A percentile compares a stretch with the other conserved stretches of the same genome.
phyloP scores from a whole-genome alignment of 1,140 invertebrate genomes.

The Episyrphus balteatus region DNA sequence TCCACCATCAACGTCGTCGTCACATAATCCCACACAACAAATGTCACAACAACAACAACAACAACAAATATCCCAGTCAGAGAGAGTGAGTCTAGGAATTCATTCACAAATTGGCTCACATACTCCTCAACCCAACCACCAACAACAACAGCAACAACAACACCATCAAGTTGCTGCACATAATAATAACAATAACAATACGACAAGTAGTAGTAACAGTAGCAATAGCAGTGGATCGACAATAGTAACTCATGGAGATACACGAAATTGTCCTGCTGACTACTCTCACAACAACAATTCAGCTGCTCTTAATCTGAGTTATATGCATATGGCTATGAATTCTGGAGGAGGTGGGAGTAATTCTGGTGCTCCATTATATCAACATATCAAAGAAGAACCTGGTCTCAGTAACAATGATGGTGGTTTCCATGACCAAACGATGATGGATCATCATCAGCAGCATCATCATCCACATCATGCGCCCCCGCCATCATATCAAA shows the following conservation, averaged over 20 bases:
- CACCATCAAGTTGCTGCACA: slow-evolving; percentile 10
- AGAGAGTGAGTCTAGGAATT: neutral
- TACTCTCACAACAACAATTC: no score
- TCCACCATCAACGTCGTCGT: neutral
- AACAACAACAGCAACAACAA: slow-evolving; percentile 7
- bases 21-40: neutral
- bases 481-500: slow-evolving; percentile 8
- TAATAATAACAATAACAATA: slow-evolving; percentile 12
- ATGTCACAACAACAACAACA: neutral
- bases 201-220: slow-evolving; percentile 13
- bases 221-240: slow-evolving; percentile 3
- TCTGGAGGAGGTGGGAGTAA: no score
- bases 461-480: slow-evolving; percentile 10
- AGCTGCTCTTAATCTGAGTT: no score
- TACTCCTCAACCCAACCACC: slow-evolving; percentile 8
- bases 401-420: no score
- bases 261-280: no score
- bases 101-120: neutral
- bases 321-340: no score
- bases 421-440: no score
- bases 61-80: neutral
- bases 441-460: slow-evolving; percentile 1
- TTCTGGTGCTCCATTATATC: no score
- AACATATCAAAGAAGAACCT: no score
- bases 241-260: slow-evolving; percentile 4